phyloP scores from a whole-genome alignment of 2,888 invertebrate genomes.

The Acrobasis consociella region DNA sequence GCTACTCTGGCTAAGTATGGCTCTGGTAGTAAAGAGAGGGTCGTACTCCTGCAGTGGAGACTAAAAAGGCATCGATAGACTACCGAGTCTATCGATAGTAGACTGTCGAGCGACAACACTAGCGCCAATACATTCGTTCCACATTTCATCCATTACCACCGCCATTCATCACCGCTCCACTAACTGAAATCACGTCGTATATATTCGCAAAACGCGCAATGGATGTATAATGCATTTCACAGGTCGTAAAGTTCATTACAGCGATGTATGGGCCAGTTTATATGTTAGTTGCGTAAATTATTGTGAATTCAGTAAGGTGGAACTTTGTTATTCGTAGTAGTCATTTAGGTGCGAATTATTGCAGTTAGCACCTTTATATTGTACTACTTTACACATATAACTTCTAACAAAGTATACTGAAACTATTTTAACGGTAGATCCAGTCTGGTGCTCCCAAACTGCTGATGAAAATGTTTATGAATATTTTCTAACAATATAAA shows the following conservation, averaged over 20 bases:
- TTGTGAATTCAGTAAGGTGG: background rate
- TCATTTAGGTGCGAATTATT: background rate
- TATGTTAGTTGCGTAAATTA: background rate
- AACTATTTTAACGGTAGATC: too few species aligned
- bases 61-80: too few species aligned
- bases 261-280: conserved; percentile 2
- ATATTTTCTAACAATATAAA: too few species aligned
- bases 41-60: too few species aligned
- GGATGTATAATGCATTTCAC: conserved; percentile 14
- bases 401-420: too few species aligned
- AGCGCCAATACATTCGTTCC: conserved; percentile 25
- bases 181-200: conserved; percentile 11
- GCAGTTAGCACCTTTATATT: background rate
- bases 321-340: background rate
- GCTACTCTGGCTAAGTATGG: too few species aligned
- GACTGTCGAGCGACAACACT: too few species aligned
- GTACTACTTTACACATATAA: too few species aligned
- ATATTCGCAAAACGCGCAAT: conserved; percentile 12
- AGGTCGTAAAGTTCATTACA: conserved; percentile 12
- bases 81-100: too few species aligned
- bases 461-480: too few species aligned
- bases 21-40: too few species aligned
- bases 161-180: conserved; percentile 9
- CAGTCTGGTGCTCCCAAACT: too few species aligned
- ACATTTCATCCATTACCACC: conserved; percentile 24